Evolutionary conservation across 2,888 invertebrate genomes (phyloP), one percentile per base, ranked within the genome.

Genomic region (Ectropis crepuscularia): DNA sequence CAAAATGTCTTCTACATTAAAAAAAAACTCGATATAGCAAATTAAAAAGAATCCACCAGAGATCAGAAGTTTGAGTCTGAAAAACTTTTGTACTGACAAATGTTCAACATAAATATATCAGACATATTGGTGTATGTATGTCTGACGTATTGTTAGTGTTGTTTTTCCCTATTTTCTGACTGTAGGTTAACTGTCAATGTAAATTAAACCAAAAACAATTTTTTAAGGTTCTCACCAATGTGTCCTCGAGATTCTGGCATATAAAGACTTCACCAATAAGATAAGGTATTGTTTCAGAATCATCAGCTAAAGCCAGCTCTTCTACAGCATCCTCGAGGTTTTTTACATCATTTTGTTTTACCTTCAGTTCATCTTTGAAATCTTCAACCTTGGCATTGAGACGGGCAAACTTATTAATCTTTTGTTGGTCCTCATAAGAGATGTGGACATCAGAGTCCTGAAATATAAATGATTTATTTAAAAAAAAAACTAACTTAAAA

Each of bases 401-500:
- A 67, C 98, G 95, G 0, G 99, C 99, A 90, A 99, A 99, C 85
- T 96, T 96, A 88, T 99, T 99, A 70, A 99, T 99, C 92, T 98
- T 98, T 82, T 98, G 97, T 89, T 99, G 99, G 92, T 99, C 99
- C 86, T 98, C 99, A 81, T 95, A 97, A 0, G 98, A 97, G 75
- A 99, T 98, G 85, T 98, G 97, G 65, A 98, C 97, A 93, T 98
- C 98, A 53, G 96, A 96, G 80, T 98, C 97, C 96, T 96, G 77
- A 69, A 80, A 83, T 10, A 6, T 38, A 49, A 38, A 51, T 7
- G 16, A n/a, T 6, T 50, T 38, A 12, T 16, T 11, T 36, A 10
- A 39, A 39, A 8, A 7, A 28, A 28, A 28, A 1, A 28, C 16
- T 2, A 2, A 28, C 16, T 2, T 28, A 2, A 4, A 28, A 28